Conservation (phyloP, 2,113 vertebrate genomes). For the Paralichthys olivaceus region DNA sequence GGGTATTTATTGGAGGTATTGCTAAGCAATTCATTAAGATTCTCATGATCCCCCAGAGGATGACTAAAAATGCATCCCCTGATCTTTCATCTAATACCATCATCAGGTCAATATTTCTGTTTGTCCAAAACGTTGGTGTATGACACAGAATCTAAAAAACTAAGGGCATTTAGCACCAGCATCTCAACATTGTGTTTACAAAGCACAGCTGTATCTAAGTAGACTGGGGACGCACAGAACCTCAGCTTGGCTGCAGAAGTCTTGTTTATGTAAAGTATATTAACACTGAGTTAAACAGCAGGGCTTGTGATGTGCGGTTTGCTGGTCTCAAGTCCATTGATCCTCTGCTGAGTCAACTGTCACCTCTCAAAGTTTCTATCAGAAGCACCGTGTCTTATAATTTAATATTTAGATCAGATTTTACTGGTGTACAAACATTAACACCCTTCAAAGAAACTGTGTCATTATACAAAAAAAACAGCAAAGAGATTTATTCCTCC, state of each 20-base stretch:
- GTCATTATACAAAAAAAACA: neutral
- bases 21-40: no score
- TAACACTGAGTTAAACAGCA: neutral
- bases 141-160: no score
- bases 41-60: neutral
- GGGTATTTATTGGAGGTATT: no score
- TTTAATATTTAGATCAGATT: constrained; percentile 13
- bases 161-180: no score
- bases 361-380: neutral
- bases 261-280: neutral
- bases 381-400: neutral
- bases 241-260: neutral
- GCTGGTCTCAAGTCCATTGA: neutral
- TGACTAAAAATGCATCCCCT: no score
- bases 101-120: no score
- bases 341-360: neutral
- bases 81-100: neutral
- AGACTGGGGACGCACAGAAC: neutral
- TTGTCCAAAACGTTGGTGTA: no score
- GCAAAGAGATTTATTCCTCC: constrained; percentile 3
- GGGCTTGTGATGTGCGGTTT: neutral
- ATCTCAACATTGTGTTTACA: no score
- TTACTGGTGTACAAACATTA: neutral
- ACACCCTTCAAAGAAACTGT: neutral
- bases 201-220: no score